A percentile compares a stretch with the other conserved stretches of the same genome.
Evolutionary conservation across 2,888 invertebrate species (phyloP).

Genomic region (Leucophora obtusa): DNA sequence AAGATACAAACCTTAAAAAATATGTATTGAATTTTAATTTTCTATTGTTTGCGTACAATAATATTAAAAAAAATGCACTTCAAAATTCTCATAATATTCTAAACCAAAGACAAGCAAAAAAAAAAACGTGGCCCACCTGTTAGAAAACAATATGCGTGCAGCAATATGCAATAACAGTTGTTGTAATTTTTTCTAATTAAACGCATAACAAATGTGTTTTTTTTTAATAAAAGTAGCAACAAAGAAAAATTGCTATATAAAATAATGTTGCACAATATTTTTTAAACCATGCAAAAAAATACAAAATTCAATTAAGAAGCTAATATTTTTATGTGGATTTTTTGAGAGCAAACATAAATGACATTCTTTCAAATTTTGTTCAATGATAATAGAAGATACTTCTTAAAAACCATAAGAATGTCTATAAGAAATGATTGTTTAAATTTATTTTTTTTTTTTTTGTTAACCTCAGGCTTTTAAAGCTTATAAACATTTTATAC

Average conservation of each 20-base stretch:
- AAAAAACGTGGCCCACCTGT: conserved; percentile 36
- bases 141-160: conserved; percentile 45
- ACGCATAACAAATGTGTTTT: conserved; percentile 42
- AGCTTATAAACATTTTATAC: conserved; percentile 51
- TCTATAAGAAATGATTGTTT: conserved; percentile 43
- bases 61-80: neutral
- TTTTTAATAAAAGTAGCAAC: neutral
- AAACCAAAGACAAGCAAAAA: neutral
- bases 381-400: neutral
- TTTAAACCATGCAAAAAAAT: conserved; percentile 16
- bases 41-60: conserved; percentile 41
- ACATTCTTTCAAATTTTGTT: conserved; percentile 34
- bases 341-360: conserved; percentile 37
- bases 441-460: conserved; percentile 35
- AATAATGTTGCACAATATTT: conserved; percentile 51
- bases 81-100: conserved; percentile 28
- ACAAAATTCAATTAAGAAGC: conserved; percentile 54
- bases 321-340: conserved; percentile 6
- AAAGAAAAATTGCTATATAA: neutral
- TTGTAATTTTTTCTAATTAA: conserved; percentile 39
- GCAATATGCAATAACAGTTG: conserved; percentile 26
- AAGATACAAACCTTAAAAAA: conserved; percentile 22
- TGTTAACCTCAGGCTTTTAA: conserved; percentile 17
- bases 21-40: conserved; percentile 50
- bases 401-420: conserved; percentile 26